A percentile compares a stretch with the other conserved stretches of the same genome.
These are phyloP conservation scores for Pygoscelis adeliae DNA, from an alignment of 2,113 vertebrate genomes.

Conservation along the genomic window DNA sequence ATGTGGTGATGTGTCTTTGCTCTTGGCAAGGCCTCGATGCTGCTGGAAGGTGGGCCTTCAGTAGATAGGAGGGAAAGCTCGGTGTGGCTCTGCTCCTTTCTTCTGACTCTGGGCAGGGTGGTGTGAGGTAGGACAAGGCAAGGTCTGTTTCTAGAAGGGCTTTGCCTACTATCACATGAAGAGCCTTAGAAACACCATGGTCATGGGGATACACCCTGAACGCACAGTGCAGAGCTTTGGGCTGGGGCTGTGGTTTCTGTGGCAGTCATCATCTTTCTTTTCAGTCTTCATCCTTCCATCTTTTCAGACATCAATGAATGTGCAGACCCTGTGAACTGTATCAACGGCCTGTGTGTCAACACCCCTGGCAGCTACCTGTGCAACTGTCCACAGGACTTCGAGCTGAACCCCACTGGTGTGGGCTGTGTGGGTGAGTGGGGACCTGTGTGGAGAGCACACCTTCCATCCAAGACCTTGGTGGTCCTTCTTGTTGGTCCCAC, in stretches of 20 bases:
- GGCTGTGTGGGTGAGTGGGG: constrained; percentile 90
- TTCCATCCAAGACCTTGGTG: neutral
- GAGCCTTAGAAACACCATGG: neutral
- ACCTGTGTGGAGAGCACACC: neutral
- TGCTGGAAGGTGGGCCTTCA: neutral
- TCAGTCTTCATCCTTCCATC: neutral
- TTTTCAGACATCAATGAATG: constrained; percentile 91
- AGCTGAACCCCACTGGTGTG: constrained; percentile 90
- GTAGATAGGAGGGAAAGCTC: neutral
- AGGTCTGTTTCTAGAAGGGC: neutral
- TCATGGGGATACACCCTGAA: accelerated
- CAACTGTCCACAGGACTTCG: constrained; percentile 91
- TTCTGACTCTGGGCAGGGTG: neutral
- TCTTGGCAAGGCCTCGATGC: neutral
- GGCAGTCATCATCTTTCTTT: neutral
- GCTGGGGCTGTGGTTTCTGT: neutral
- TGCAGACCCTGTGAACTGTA: constrained; percentile 90
- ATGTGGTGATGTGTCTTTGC: neutral
- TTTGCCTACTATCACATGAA: neutral
- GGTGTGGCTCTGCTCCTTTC: neutral
- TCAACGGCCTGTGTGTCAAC: constrained; percentile 92
- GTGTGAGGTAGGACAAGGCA: neutral
- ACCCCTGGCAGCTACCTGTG: constrained; percentile 90
- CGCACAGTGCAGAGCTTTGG: neutral
- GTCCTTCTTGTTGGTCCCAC: neutral